Evolutionary conservation across 2,797 vertebrate species (phyloP), one percentile per base, ranked within the genome.

Genomic region (Squalus acanthias): DNA sequence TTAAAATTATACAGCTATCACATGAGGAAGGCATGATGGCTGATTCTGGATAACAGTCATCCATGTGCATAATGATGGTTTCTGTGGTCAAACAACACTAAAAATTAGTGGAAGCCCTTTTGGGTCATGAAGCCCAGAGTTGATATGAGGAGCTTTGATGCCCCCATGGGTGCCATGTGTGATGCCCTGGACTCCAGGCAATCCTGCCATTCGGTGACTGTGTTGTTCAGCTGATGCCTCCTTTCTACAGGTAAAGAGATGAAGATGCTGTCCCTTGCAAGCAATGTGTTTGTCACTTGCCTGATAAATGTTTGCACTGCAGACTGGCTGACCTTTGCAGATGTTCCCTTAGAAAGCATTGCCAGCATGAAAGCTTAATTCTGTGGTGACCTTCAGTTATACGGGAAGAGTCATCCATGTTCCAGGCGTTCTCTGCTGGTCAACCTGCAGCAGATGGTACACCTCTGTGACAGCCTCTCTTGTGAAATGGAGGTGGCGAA

Each of bases 381-480:
- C 63, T 46, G n/a, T 46, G 63, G 39, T 93, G 63, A 93, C 63
- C n/a, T 93, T 93, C 91, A 69, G 20, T 24, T 93, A n/a, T 46
- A 46, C 3, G n/a, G 65, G 63, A 93, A 69, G 91, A 46, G 39
- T 93, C 60, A 60, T 65, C 33, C n/a, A 69, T 39, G 65, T 69
- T 93, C 91, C n/a, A 93, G 65, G 91, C 91, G 46, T 93, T 67
- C 69, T 65, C 4, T 93, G 65, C 91, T 69, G 91, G n/a, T 93
- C 91, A 69, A n/a, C 39, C 22, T 69, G n/a, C 20, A 93, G 39
- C 65, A 69, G 91, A 69, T 93, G 91, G 63, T 26, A 24, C 1
- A 46, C n/a, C 65, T 69, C 91, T 69, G 65, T 93, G 29, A 67
- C 33, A 46, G 7, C n/a, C 20, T 24, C 63, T 67, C 91, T 92